Percentiles rank a stretch among this genome's conserved stretches.
Conservation (phyloP, 2,797 vertebrate genomes). For the Cossypha polioptera region DNA sequence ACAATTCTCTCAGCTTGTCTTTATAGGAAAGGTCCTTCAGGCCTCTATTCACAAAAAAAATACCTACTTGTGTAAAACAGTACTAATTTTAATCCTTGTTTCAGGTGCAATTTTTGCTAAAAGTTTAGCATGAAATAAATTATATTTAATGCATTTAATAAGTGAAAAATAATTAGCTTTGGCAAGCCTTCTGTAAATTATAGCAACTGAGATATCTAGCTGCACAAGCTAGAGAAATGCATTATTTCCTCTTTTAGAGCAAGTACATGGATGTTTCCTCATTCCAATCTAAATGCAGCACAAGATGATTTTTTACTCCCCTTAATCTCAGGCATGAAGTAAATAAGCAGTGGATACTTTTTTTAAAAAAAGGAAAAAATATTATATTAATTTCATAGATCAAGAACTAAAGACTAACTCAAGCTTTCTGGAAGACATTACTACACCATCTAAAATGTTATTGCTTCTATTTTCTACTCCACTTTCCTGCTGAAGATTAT, state of each 20-base stretch:
- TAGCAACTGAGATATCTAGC: neutral
- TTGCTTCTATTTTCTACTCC: neutral
- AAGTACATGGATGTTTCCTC: neutral
- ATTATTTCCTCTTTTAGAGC: neutral
- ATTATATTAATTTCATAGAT: neutral
- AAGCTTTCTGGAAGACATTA: neutral
- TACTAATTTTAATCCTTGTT: neutral
- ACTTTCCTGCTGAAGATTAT: neutral
- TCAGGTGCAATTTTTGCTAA: neutral
- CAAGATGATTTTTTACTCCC: neutral
- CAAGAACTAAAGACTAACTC: neutral
- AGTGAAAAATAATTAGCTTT: neutral
- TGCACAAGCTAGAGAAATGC: neutral
- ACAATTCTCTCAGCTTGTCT: neutral
- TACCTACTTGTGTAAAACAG: neutral
- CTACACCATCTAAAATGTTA: neutral
- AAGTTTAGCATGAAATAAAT: slow-evolving; percentile 41
- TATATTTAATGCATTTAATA: neutral
- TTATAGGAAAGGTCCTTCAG: neutral
- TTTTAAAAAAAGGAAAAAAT: neutral
- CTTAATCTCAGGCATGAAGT: neutral
- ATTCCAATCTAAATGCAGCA: neutral
- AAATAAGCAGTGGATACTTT: neutral
- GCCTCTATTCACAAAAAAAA: neutral
- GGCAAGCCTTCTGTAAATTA: slow-evolving; percentile 12